Evolutionary conservation across 2,888 invertebrate species (phyloP), one percentile per base, ranked within the genome.

Genomic region (Lycophotia porphyrea): DNA sequence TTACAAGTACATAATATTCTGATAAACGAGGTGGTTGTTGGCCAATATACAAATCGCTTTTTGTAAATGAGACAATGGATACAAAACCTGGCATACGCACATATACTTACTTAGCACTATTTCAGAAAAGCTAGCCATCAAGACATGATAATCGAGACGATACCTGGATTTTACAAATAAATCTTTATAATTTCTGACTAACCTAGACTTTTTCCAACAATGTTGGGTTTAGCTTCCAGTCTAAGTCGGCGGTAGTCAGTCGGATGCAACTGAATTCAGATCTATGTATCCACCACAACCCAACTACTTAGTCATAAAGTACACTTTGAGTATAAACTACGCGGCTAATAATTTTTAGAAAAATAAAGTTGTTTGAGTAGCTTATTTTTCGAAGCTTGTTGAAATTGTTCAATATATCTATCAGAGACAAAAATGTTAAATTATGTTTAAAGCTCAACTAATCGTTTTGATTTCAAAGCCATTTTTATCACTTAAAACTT

Each of bases 401-500:
- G 13, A 52, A 52, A 52, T n/a, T n/a, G 52, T n/a, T 27, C 15
- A 55, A 55, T 58, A 11, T 65, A n/a, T n/a, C 8, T n/a, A 27
- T 18, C 27, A 60, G 18, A 49, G 1, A 67, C 4, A 18, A 76
- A 49, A 27, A 34, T 60, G n/a, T 36, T 8, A 31, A 49, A 61
- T 69, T 36, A 8, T 21, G 0, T n/a, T 31, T 1, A 55, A 47
- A 36, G 0, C 31, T 49, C 21, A 18, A 15, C 2, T 27, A 39
- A 47, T 34, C n/a, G 5, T 61, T 47, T 39, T 39, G 27, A 44
- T 34, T 18, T 66, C 61, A 55, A 39, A 74, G 49, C 18, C 31
- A 67, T 55, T 24, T 67, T 27, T n/a, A 55, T 63, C 27, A 55
- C 55, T 55, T 60, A 63, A 34, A 67, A 11, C 44, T 34, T 21